A percentile compares a stretch with the other conserved stretches of the same genome.
phyloP scores from a whole-genome alignment of 2,888 invertebrate genomes.

The Drosophila paranaensis region DNA sequence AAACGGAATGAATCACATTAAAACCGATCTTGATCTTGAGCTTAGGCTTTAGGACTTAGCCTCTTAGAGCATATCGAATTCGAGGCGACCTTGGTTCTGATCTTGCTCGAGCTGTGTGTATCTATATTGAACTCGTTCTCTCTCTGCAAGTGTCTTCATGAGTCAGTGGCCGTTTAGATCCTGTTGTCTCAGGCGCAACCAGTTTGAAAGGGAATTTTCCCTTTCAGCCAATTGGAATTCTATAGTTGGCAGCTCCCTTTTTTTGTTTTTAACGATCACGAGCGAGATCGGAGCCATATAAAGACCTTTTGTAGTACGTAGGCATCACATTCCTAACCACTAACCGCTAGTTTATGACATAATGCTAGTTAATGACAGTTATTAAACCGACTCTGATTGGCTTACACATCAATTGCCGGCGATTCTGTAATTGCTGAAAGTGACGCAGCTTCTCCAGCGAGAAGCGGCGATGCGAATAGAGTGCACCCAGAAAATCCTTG shows the following conservation, averaged over 20 bases:
- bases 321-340: constrained; percentile 1
- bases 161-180: constrained; percentile 25
- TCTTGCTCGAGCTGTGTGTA: constrained; percentile 11
- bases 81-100: constrained; percentile 38
- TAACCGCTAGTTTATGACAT: constrained; percentile 5
- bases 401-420: constrained; percentile 66
- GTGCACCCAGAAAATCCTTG: constrained; percentile 65
- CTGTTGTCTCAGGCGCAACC: constrained; percentile 40
- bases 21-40: constrained; percentile 30
- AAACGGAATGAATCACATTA: constrained; percentile 21
- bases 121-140: constrained; percentile 55
- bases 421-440: constrained; percentile 54
- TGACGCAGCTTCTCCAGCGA: constrained; percentile 64
- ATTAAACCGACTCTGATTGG: constrained; percentile 23
- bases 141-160: constrained; percentile 14
- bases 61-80: constrained; percentile 49
- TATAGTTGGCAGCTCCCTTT: neutral
- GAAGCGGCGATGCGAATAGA: constrained; percentile 61
- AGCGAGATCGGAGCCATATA: neutral
- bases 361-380: constrained; percentile 11
- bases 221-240: constrained; percentile 32
- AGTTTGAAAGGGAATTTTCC: constrained; percentile 49
- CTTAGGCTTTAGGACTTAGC: constrained; percentile 24
- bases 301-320: neutral
- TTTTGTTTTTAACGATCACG: constrained; percentile 18